Conservation (phyloP, 2,888 invertebrate genomes). For the Acronicta alni region DNA sequence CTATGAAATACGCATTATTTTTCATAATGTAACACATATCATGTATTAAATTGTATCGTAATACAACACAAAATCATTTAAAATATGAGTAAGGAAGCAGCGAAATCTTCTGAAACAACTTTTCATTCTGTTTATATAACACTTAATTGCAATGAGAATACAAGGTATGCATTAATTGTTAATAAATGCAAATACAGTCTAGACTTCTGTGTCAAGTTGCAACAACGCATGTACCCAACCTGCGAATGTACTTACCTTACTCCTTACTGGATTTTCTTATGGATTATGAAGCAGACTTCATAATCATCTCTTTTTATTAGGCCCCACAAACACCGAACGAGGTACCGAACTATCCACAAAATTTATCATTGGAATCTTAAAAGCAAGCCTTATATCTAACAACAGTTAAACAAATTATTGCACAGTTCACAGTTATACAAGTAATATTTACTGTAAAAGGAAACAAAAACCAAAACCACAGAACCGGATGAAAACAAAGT, state of each 20-base stretch:
- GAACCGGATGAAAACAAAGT: conserved; percentile 31
- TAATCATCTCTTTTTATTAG: no score
- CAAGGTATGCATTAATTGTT: conserved; percentile 42
- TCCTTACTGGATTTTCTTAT: conserved; percentile 27
- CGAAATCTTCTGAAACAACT: conserved; percentile 12
- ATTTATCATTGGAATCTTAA: no score
- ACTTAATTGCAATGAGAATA: conserved; percentile 41
- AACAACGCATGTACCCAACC: conserved; percentile 36
- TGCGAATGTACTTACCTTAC: conserved; percentile 30
- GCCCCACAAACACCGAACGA: no score
- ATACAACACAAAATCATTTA: conserved; percentile 7
- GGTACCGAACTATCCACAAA: no score
- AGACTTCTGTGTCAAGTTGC: conserved; percentile 46
- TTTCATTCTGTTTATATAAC: conserved; percentile 35
- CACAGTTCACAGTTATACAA: conserved; percentile 28
- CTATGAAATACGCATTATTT: not conserved
- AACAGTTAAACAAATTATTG: no score
- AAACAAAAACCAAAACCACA: conserved; percentile 26
- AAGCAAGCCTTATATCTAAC: no score
- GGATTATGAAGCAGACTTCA: no score
- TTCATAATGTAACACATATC: not conserved
- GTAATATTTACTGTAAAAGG: conserved; percentile 17
- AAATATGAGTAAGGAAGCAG: conserved; percentile 1
- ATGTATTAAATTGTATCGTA: no score
- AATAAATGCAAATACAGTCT: conserved; percentile 57